phyloP scores from a whole-genome alignment of 2,888 invertebrate genomes.

The Macrophya annulata region DNA sequence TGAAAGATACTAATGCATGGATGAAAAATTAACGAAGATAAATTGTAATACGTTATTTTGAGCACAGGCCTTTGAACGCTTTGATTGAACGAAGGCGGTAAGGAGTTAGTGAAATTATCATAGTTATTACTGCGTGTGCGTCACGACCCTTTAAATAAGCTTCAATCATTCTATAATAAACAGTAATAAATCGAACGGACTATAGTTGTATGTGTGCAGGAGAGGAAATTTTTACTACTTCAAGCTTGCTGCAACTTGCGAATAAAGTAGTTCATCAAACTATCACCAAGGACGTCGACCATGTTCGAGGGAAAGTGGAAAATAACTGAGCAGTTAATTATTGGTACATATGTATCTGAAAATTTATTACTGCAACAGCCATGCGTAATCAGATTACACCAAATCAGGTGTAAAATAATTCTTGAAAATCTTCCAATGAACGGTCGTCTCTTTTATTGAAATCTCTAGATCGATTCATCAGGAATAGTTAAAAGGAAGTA shows the following conservation, averaged over 20 bases:
- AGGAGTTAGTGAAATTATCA: background rate
- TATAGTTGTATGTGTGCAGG: background rate
- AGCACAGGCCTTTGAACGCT: background rate
- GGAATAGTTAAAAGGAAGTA: too few species aligned
- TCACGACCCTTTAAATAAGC: conserved; percentile 9
- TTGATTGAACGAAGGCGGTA: conserved; percentile 6
- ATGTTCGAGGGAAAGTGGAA: too few species aligned
- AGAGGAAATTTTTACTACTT: background rate
- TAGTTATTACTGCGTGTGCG: background rate
- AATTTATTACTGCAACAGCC: too few species aligned
- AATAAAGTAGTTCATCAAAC: background rate
- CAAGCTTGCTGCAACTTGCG: background rate
- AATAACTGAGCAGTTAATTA: too few species aligned
- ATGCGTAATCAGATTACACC: too few species aligned
- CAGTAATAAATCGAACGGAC: conserved; percentile 16
- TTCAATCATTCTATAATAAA: conserved; percentile 2
- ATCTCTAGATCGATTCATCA: too few species aligned
- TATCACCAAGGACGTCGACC: background rate
- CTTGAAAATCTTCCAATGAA: too few species aligned
- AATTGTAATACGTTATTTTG: background rate
- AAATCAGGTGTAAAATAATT: too few species aligned
- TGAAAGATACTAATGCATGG: too few species aligned
- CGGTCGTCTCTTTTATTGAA: too few species aligned
- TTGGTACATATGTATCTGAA: too few species aligned
- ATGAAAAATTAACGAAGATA: background rate